phyloP scores from a whole-genome alignment of 2,797 vertebrate species.

The Mormyrus hasselquistii region DNA sequence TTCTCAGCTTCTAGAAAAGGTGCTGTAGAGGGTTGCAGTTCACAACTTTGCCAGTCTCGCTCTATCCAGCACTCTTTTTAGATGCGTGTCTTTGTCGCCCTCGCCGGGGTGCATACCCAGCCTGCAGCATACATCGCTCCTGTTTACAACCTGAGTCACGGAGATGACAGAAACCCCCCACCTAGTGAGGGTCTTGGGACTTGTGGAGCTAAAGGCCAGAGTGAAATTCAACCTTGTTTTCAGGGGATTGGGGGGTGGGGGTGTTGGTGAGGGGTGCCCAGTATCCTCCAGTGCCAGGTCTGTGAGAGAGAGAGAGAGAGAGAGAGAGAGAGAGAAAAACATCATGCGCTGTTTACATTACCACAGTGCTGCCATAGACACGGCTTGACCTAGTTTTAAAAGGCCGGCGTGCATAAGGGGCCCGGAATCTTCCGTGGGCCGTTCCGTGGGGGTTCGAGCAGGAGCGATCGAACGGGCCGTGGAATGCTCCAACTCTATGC shows the following conservation, averaged over 20 bases:
- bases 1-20: constrained; percentile 36
- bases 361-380: constrained; percentile 37
- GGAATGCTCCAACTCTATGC: not conserved
- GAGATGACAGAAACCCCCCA: not conserved
- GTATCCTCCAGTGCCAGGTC: constrained; percentile 37
- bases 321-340: constrained; percentile 31
- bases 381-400: constrained; percentile 52
- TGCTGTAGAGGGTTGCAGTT: not conserved
- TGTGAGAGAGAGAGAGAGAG: constrained; percentile 29
- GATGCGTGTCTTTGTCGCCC: constrained; percentile 19
- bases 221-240: not conserved
- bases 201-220: not conserved
- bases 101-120: not conserved
- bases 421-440: not conserved
- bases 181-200: not conserved
- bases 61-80: constrained; percentile 21
- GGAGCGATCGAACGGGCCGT: not conserved
- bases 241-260: constrained; percentile 14
- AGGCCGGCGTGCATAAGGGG: constrained; percentile 38
- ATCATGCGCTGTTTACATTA: constrained; percentile 47
- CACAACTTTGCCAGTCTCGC: constrained; percentile 16
- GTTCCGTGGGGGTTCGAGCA: not conserved
- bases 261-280: constrained; percentile 26
- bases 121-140: constrained; percentile 42
- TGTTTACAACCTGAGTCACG: not conserved